Evolutionary conservation across 2,888 invertebrate species (phyloP).

Genomic region (Julus scandinavius): DNA sequence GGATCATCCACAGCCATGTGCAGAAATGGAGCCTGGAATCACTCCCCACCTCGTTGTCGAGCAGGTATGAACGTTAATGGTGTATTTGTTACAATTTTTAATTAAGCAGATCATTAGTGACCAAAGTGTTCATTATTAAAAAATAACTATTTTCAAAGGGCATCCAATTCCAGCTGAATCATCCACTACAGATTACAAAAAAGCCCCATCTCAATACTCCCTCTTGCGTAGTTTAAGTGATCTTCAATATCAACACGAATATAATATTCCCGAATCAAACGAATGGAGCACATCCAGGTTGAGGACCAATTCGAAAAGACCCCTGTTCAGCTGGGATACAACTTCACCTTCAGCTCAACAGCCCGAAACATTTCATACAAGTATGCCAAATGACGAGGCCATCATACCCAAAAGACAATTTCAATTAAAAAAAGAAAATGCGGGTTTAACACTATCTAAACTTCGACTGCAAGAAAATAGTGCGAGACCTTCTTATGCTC

Average conservation of each 20-base stretch:
- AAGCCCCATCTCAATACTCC: constrained; percentile 15
- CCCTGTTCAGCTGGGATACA: constrained; percentile 52
- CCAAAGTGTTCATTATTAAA: neutral
- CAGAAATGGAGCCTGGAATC: constrained; percentile 50
- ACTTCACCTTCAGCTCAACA: neutral
- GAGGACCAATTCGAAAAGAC: constrained; percentile 30
- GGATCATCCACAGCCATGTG: constrained; percentile 53
- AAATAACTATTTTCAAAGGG: constrained; percentile 23
- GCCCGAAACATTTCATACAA: neutral
- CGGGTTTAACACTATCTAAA: neutral
- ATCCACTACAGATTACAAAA: neutral
- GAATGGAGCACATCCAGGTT: neutral
- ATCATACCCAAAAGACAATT: neutral
- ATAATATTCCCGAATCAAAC: constrained; percentile 48
- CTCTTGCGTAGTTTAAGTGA: constrained; percentile 53
- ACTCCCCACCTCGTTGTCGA: constrained; percentile 51
- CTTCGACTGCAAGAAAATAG: neutral
- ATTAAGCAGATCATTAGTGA: too few relatives aligned
- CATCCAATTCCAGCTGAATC: constrained; percentile 5
- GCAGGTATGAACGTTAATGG: constrained; percentile 20
- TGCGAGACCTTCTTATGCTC: neutral
- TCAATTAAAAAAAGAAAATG: neutral
- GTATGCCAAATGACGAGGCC: constrained; percentile 16
- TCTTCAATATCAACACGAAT: constrained; percentile 52
- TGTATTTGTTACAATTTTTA: neutral